phyloP scores from a whole-genome alignment of 2,113 vertebrate genomes.

The Brachyistius frenatus region DNA sequence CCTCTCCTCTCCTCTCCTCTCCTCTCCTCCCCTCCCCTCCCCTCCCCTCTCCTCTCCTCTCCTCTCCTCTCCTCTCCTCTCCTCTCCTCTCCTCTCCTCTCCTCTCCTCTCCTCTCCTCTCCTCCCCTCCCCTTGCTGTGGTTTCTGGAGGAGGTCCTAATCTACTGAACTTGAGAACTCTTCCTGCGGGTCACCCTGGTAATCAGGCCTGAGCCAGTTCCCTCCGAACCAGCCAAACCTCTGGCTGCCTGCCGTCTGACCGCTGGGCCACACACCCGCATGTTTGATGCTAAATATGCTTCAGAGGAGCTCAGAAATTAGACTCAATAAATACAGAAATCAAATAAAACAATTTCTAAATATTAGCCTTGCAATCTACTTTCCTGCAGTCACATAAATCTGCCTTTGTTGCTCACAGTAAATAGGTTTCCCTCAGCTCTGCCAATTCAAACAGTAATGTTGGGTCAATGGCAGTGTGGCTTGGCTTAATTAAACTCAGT shows the following conservation, averaged over 20 bases:
- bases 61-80: too few relatives aligned
- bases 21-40: too few relatives aligned
- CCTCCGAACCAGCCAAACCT: constrained; percentile 69
- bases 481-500: constrained; percentile 78
- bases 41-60: too few relatives aligned
- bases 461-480: constrained; percentile 70
- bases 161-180: constrained; percentile 49
- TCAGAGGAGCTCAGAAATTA: constrained; percentile 73
- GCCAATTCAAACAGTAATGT: constrained; percentile 79
- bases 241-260: constrained; percentile 75
- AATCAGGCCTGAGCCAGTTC: constrained; percentile 50
- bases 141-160: constrained; percentile 56
- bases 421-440: constrained; percentile 71
- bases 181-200: constrained; percentile 59
- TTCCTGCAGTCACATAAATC: constrained; percentile 73
- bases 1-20: not conserved
- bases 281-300: constrained; percentile 78
- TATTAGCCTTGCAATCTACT: constrained; percentile 78
- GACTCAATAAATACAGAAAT: constrained; percentile 82
- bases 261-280: constrained; percentile 64
- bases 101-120: not conserved
- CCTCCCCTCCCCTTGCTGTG: constrained; percentile 31
- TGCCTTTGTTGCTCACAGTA: constrained; percentile 72
- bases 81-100: not conserved
- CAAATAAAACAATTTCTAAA: constrained; percentile 84